These are phyloP conservation scores for Cosmorhoe ocellata DNA, from an alignment of 2,888 invertebrate species.

Conservation along the genomic window DNA sequence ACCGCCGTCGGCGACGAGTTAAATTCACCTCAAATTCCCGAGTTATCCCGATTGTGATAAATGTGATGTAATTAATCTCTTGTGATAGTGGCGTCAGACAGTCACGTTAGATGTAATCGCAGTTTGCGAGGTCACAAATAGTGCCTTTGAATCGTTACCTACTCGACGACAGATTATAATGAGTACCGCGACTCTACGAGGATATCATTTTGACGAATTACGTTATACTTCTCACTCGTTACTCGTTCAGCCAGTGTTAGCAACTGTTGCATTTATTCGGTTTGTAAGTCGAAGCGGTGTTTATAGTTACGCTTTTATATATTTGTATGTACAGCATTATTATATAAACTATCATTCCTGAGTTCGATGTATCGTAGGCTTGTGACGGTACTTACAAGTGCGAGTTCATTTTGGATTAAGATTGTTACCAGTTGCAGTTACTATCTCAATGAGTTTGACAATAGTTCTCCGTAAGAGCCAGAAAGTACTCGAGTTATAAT, in stretches of 20 bases:
- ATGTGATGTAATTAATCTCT: conserved; percentile 76
- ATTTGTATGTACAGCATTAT: conserved; percentile 74
- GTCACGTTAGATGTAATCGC: conserved; percentile 76
- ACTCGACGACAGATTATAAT: conserved; percentile 48
- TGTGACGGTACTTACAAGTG: conserved; percentile 45
- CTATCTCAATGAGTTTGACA: conserved; percentile 55
- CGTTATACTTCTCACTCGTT: conserved; percentile 61
- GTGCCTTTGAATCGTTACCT: conserved; percentile 66
- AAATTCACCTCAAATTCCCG: conserved; percentile 53
- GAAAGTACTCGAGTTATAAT: conserved; percentile 19
- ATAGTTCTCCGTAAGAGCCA: conserved; percentile 34
- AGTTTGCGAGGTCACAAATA: conserved; percentile 48
- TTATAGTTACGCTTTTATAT: conserved; percentile 73
- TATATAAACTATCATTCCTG: conserved; percentile 74
- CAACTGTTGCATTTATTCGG: conserved; percentile 76
- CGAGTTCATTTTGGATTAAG: conserved; percentile 59
- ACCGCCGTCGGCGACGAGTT: conserved; percentile 30
- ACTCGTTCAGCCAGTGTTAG: conserved; percentile 50
- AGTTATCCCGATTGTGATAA: conserved; percentile 75
- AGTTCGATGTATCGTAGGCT: conserved; percentile 42
- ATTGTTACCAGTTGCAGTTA: conserved; percentile 79
- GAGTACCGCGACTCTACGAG: conserved; percentile 46
- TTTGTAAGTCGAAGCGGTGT: conserved; percentile 73
- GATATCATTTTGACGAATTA: conserved; percentile 58
- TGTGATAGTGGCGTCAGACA: conserved; percentile 78